Evolutionary conservation across 30 jellyfish, hydroid and myxozoan genomes (phyloP).

Genomic region (Rhopilema esculentum): DNA sequence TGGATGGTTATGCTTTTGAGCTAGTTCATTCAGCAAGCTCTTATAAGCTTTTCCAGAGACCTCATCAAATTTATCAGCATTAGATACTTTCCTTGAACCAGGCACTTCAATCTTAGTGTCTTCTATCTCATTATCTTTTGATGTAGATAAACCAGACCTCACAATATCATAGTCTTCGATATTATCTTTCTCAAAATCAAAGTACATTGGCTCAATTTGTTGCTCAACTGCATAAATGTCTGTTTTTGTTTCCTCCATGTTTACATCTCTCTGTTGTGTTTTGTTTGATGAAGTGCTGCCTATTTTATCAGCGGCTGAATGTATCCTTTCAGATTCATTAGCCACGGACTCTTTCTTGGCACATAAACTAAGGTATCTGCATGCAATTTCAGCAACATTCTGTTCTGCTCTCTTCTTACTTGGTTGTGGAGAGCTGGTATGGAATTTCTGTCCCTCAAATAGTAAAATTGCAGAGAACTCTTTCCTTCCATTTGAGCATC

Average conservation of each 20-base stretch:
- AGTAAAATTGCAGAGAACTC: background rate
- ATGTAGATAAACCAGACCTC: background rate
- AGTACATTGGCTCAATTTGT: conserved; percentile 25
- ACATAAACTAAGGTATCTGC: background rate
- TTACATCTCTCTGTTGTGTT: background rate
- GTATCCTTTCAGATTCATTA: background rate
- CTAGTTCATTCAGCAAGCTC: conserved; percentile 10
- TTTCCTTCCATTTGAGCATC: background rate
- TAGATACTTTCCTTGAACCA: background rate
- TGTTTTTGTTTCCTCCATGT: background rate
- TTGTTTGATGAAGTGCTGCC: background rate
- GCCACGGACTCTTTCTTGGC: background rate
- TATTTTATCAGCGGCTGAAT: background rate
- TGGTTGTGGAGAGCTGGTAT: background rate
- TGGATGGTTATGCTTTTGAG: background rate
- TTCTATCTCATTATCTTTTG: background rate
- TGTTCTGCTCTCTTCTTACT: conserved; percentile 13
- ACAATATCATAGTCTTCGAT: conserved; percentile 6
- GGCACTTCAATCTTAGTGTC: background rate
- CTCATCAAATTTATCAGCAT: background rate
- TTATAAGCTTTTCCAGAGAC: conserved; percentile 26
- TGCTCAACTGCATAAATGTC: background rate
- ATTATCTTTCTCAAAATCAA: conserved; percentile 29
- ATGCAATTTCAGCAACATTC: conserved; percentile 8
- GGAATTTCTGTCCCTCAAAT: background rate